Conservation (phyloP, 2,113 vertebrate genomes). For the Pyrgilauda ruficollis region DNA sequence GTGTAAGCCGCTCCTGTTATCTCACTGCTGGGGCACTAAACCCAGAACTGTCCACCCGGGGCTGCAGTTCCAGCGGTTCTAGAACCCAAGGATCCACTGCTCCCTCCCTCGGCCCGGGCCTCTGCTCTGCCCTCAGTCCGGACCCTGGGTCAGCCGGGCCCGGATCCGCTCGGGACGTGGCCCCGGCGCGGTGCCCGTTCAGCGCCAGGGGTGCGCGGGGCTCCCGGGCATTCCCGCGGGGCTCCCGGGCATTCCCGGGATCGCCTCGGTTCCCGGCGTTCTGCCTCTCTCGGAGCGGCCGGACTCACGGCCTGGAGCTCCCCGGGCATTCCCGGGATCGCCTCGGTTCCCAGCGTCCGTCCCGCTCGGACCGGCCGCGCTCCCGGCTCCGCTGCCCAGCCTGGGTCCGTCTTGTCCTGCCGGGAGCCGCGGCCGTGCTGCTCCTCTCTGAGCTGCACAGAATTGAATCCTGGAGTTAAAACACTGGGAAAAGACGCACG, state of each 20-base stretch:
- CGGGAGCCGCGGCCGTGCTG: not conserved
- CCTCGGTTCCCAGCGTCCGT: no score
- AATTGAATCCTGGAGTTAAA: not conserved
- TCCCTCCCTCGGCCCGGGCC: rapidly evolving
- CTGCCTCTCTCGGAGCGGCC: not conserved
- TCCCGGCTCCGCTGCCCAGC: rapidly evolving
- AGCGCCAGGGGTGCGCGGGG: not conserved
- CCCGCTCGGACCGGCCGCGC: no score
- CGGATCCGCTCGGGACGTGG: rapidly evolving
- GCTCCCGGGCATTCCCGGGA: not conserved
- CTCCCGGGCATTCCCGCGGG: rapidly evolving
- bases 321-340: no score
- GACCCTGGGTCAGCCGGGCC: rapidly evolving
- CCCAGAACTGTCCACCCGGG: no score
- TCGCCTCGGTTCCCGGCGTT: rapidly evolving
- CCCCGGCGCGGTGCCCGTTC: not conserved
- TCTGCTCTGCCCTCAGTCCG: rapidly evolving
- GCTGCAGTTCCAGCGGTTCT: not conserved
- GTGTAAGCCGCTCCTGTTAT: rapidly evolving
- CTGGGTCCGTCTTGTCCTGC: not conserved
- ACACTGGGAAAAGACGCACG: not conserved
- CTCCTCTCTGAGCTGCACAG: not conserved
- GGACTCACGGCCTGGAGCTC: no score
- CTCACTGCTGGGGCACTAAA: not conserved
- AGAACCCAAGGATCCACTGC: not conserved